Evolutionary conservation across 2,888 invertebrate species (phyloP), one percentile per base, ranked within the genome.

Genomic region (Heteropelma amictum): DNA sequence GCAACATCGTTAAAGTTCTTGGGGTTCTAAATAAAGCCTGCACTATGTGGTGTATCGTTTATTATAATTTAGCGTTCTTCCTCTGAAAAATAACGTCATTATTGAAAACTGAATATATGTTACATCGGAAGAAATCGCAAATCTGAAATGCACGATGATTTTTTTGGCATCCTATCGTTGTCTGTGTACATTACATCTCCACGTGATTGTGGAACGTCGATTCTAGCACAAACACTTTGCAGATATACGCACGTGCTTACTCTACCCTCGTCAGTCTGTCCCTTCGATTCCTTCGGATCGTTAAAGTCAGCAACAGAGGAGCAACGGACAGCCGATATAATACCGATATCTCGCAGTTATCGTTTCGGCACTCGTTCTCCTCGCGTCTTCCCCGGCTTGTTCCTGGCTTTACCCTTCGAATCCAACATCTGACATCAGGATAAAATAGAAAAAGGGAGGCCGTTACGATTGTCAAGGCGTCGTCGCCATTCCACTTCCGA

Each of bases 341-440:
- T 61, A 40, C 38, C 72, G 54, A 72, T 72, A 73, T 73, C 68
- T 49, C n/a, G n/a, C 40, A 49, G 61, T 56, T 56, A 68, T 72
- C 68, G 28, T 28, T 35, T 49, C 30, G 51, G 40, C 56, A 61
- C 40, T 61, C 47, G 30, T 45, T 33, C 53, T 47, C 45, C 8
- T 53, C 10, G 56, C 49, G 35, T 51, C 54, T 17, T 26, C 47
- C 47, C 51, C 47, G 30, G 30, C 38, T 38, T 33, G 38, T 30
- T 17, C 35, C 49, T 58, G 38, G 12, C 17, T 63, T 28, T 26
- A 28, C 53, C 42, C 40, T 40, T 17, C 21, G 7, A 19, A 61
- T 70, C 61, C n/a, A 19, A 7, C 21, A 56, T 54, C 38, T 56
- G 47, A 64, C 38, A 17, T 28, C 35, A 30, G 33, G 51, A 30